A percentile compares a stretch with the other conserved stretches of the same genome.
phyloP scores from a whole-genome alignment of 2,797 vertebrate genomes.

The Clarias pachynema region DNA sequence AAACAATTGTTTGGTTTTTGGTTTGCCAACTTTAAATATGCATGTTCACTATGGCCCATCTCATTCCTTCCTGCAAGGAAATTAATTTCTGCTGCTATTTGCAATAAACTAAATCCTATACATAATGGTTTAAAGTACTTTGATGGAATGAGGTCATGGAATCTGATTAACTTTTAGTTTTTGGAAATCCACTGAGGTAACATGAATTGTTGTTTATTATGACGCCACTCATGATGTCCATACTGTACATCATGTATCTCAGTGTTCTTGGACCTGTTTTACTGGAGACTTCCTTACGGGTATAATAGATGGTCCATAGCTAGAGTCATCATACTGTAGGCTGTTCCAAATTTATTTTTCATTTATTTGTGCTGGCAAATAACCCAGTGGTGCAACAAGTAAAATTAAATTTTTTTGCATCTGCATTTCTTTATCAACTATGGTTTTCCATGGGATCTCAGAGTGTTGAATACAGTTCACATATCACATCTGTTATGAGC shows the following conservation, averaged over 20 bases:
- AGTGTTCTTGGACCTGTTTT: background rate
- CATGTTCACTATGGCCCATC: background rate
- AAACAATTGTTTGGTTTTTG: background rate
- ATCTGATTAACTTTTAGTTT: background rate
- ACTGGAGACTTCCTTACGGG: background rate
- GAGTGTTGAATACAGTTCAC: background rate
- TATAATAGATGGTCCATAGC: background rate
- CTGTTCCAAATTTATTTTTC: background rate
- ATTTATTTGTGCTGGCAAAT: background rate
- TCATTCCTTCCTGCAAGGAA: background rate
- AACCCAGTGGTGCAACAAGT: background rate
- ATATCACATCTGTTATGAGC: too few species aligned
- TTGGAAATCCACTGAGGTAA: background rate
- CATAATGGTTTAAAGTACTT: background rate
- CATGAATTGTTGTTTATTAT: background rate
- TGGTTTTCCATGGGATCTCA: background rate
- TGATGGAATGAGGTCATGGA: background rate
- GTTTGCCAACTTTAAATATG: background rate
- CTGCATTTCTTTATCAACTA: background rate
- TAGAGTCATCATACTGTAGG: background rate
- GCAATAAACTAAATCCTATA: background rate
- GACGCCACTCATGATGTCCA: background rate
- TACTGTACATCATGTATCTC: background rate
- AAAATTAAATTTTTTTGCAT: background rate
- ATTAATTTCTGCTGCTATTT: background rate